Evolutionary conservation across 2,888 invertebrate genomes (phyloP), one percentile per base, ranked within the genome.

Genomic region (Thymelicus lineola): DNA sequence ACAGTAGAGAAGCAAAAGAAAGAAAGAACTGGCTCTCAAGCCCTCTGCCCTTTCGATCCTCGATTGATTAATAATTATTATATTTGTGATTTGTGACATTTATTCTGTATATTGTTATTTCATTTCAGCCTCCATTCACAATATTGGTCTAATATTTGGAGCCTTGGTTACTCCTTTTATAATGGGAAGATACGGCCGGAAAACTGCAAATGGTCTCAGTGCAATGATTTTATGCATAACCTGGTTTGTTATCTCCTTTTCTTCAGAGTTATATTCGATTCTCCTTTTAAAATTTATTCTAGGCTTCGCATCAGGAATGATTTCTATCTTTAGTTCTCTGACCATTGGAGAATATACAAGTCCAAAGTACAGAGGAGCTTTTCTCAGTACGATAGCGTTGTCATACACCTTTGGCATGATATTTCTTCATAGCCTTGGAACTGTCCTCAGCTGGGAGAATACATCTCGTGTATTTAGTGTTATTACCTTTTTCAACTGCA

Each of bases 381-480:
- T 95, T 17, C 86, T 95, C 42, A 93, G 95, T 62, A 91, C 93
- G 0, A 93, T 95, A 10, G 94, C 95, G 0, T 82, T 95, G 1
- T 89, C 94, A 0, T 92, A 95, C 36, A 94, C 95, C 0, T 70
- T 87, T 9, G 95, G 95, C 2, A 94, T 95, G 7, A 83, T 95
- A 4, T 70, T 92, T 0, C 92, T 94, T 0, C 96, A 96, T 76
- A 80, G 90, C 0, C 77, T 96, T 50, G 96, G 96, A 0, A 94
- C 94, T 2, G 94, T 90, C 76, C 76, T 94, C 0, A 78, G 84
- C 10, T 95, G 95, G 95, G 85, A 93, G 74, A 81, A 80, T 0
- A 90, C 94, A 3, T 94, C 95, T 0, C 78, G 93, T 0, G 79
- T 95, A 7, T 92, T 92, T 71, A 86, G 88, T 0, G 64, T 80